Conservation (phyloP, 2,888 invertebrate species). For the Hypomecis atomaria region DNA sequence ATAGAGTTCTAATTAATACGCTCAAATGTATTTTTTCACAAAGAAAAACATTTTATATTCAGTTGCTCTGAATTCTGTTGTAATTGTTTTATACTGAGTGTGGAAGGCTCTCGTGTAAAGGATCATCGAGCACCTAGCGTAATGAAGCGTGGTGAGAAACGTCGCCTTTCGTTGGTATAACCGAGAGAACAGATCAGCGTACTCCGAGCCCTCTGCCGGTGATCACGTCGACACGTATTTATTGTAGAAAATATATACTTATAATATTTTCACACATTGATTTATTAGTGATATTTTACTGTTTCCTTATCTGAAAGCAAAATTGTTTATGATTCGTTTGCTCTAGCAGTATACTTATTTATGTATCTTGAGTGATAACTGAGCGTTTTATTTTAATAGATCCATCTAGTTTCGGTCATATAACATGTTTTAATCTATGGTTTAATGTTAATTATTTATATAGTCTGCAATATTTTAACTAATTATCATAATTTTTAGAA, state of each 20-base stretch:
- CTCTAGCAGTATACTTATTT: constrained; percentile 56
- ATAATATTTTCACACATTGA: constrained; percentile 61
- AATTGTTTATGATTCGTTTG: constrained; percentile 65
- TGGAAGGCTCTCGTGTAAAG: constrained; percentile 67
- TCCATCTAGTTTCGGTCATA: constrained; percentile 55
- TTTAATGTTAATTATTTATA: constrained; percentile 58
- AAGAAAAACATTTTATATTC: constrained; percentile 40
- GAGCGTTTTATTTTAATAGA: constrained; percentile 58
- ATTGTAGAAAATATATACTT: constrained; percentile 51
- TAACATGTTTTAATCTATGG: constrained; percentile 42
- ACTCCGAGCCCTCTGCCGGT: constrained; percentile 39
- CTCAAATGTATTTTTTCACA: constrained; percentile 48
- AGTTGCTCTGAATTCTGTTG: constrained; percentile 44
- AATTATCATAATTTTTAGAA: constrained; percentile 56
- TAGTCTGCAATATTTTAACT: constrained; percentile 68
- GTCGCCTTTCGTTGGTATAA: constrained; percentile 39
- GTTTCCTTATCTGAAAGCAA: constrained; percentile 65
- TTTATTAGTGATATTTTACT: constrained; percentile 62
- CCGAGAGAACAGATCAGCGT: constrained; percentile 28
- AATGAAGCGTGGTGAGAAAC: constrained; percentile 44
- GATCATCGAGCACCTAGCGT: constrained; percentile 57
- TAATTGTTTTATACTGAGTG: constrained; percentile 50
- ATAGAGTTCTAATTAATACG: constrained; percentile 52
- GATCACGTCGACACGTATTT: constrained; percentile 61
- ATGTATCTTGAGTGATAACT: constrained; percentile 55